Evolutionary conservation across 2,113 vertebrate species (phyloP).

Genomic region (Phrynosoma blainvillii): DNA sequence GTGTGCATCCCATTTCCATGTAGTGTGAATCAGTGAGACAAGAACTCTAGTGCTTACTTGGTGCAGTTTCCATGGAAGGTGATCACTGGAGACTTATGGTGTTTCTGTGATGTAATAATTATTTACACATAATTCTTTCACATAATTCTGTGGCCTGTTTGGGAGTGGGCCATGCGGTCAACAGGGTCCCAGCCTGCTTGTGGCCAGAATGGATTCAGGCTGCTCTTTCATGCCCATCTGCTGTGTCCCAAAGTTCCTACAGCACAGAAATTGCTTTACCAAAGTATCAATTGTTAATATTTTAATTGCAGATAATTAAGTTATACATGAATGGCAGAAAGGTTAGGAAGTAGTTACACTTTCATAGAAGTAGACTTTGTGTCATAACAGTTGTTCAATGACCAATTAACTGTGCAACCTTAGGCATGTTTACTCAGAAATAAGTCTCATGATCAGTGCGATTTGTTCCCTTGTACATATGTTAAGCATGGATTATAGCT

Average conservation of each 20-base stretch:
- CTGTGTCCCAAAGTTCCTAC: too few species aligned
- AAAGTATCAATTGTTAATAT: background rate
- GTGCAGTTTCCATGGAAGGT: background rate
- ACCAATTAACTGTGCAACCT: background rate
- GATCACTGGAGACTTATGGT: background rate
- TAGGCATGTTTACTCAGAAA: background rate
- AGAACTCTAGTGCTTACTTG: background rate
- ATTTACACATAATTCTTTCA: background rate
- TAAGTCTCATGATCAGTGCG: background rate
- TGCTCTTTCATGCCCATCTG: too few species aligned
- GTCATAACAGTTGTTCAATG: background rate
- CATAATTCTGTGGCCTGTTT: too few species aligned
- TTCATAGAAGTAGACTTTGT: background rate
- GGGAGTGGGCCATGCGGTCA: too few species aligned
- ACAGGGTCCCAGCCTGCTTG: too few species aligned
- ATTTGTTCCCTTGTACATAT: background rate
- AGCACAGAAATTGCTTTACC: too few species aligned
- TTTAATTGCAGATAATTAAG: background rate
- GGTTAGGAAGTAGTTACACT: too few species aligned
- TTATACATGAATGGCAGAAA: background rate
- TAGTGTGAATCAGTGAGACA: background rate
- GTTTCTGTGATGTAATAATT: background rate
- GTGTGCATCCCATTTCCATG: background rate
- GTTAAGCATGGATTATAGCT: background rate
- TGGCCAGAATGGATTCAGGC: too few species aligned